Evolutionary conservation across 2,797 vertebrate genomes (phyloP).

Genomic region (Lagocephalus sceleratus): DNA sequence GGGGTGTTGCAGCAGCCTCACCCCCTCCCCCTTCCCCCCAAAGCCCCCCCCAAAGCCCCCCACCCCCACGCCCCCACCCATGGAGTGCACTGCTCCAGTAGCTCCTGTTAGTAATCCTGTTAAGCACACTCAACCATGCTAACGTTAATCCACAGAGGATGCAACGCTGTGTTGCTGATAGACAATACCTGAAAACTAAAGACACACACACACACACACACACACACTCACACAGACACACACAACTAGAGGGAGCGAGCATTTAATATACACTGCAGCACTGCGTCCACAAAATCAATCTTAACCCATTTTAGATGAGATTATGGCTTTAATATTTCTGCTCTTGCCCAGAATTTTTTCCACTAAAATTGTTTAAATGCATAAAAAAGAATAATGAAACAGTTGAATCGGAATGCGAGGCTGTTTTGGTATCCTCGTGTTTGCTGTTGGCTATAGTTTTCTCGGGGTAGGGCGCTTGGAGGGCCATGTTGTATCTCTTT

Average conservation of each 20-base stretch:
- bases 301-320: conserved; percentile 65
- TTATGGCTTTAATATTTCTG: conserved; percentile 77
- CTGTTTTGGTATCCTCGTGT: too few species aligned
- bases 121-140: conserved; percentile 54
- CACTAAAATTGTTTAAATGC: conserved; percentile 1
- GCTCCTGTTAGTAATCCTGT: conserved; percentile 66
- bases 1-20: too few species aligned
- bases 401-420: conserved; percentile 11
- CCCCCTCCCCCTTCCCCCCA: too few species aligned
- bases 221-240: conserved; percentile 1
- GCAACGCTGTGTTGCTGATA: conserved; percentile 40
- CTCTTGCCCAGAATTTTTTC: conserved; percentile 66
- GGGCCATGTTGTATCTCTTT: conserved; percentile 28
- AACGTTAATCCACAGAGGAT: conserved; percentile 57
- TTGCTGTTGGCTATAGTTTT: too few species aligned
- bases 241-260: conserved; percentile 8
- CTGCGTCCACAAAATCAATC: conserved; percentile 58
- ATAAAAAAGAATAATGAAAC: background rate
- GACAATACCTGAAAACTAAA: conserved; percentile 14
- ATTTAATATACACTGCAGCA: conserved; percentile 47
- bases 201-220: background rate
- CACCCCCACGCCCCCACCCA: too few species aligned
- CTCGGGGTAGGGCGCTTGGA: conserved; percentile 11
- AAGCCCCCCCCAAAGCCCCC: too few species aligned
- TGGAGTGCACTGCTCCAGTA: conserved; percentile 16